These are phyloP conservation scores for Tangara arthus DNA, from an alignment of 2,797 vertebrate genomes.

Conservation along the genomic window DNA sequence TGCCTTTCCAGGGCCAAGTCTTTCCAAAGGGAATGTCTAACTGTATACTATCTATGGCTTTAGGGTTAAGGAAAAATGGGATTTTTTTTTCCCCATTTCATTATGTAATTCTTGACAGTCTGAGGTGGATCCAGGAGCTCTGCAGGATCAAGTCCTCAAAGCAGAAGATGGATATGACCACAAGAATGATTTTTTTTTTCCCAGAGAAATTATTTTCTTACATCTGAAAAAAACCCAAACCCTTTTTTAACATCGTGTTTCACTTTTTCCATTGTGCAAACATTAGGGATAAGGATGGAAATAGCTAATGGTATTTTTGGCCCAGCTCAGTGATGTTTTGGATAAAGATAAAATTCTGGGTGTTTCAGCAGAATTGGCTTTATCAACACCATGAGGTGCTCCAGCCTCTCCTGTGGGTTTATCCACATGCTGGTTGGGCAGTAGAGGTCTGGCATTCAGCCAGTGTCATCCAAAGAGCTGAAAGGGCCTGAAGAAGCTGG, in stretches of 20 bases:
- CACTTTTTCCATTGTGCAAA: not conserved
- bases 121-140: not conserved
- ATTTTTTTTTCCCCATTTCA: not conserved
- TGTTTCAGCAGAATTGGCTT: not conserved
- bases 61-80: not conserved
- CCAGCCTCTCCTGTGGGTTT: not conserved
- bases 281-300: not conserved
- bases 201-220: not conserved
- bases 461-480: not conserved
- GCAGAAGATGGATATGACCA: not conserved
- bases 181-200: not conserved
- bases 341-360: not conserved
- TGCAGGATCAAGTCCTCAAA: not conserved
- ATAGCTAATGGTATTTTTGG: constrained; percentile 1
- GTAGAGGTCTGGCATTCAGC: not conserved
- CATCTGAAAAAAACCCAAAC: not conserved
- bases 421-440: not conserved
- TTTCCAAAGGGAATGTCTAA: not conserved
- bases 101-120: not conserved
- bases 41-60: not conserved
- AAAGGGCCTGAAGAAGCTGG: not conserved
- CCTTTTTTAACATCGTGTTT: not conserved
- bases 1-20: not conserved
- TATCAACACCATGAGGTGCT: not conserved
- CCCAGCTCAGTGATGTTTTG: not conserved